Base-by-base conservation (phyloP, 2,797 vertebrate species). In the Eospalax fontanierii region DNA sequence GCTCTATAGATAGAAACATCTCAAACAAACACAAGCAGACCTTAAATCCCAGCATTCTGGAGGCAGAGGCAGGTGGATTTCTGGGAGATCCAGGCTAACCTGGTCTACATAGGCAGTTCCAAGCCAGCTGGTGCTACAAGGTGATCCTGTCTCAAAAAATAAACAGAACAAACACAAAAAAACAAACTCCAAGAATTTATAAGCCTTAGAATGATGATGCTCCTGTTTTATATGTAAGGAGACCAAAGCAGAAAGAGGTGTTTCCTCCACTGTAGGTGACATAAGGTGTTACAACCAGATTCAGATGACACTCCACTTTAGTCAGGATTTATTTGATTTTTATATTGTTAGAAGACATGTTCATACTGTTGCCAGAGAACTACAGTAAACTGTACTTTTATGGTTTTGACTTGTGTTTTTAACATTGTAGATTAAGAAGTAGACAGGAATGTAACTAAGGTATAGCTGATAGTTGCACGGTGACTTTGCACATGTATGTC, bases 401-500 rank as follows among this genome's bases (percentile, higher is more conserved):
- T 79, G 54, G 83, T 73, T 95, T 59, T 95, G 61, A 0, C 93
- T 91, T 33, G 1, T 93, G 1, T 16, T 2, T 61, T 0, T 93
- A 89, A 54, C 30, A 83, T 21, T 19, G 21, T 89, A 61, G 63
- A 75, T 63, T 87, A 71, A 24, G 65, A 94, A 81, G 11, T 70
- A 80, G 54, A 65, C 9, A n/a, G 11, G 38, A 91, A 26, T 43
- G 68, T 96, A 38, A 22, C 57, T 95, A 19, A 87, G 75, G 65
- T 93, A 35, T 78, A n/a, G 87, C 1, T 33, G 57, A 3, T 8
- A 96, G 82, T 81, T 54, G 93, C 35, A 70, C 11, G 26, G 50
- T 76, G 93, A n/a, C 92, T 74, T 95, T 95, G 15, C 65, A 33
- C 6, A 95, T 46, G 24, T 33, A n/a, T 50, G 12, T 97, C 93